These are phyloP conservation scores for Galago senegalensis DNA, from an alignment of 2,797 vertebrate species.

Conservation along the genomic window DNA sequence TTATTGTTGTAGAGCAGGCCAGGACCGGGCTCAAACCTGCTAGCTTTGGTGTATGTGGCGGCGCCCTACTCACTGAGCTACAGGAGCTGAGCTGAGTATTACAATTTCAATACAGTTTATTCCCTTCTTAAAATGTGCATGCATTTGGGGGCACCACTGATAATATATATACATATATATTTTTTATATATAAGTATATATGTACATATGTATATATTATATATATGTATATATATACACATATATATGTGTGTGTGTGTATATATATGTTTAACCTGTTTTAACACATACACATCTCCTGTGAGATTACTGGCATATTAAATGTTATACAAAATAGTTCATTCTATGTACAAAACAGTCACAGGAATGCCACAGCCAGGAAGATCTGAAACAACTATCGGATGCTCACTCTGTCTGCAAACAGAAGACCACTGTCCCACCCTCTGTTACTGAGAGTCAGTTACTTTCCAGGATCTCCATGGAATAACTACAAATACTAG, in stretches of 20 bases:
- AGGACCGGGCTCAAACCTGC: too few species aligned
- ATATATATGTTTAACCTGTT: not conserved
- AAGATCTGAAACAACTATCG: not conserved
- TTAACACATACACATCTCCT: not conserved
- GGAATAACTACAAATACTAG: conserved; percentile 42
- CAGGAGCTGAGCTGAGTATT: too few species aligned
- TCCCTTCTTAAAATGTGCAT: too few species aligned
- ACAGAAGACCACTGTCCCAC: not conserved
- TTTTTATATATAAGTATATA: not conserved
- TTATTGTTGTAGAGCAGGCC: too few species aligned
- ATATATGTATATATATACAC: too few species aligned
- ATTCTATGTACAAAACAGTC: not conserved
- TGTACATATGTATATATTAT: too few species aligned
- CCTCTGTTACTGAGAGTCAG: not conserved
- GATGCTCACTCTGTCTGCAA: conserved; percentile 22
- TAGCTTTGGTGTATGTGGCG: too few species aligned
- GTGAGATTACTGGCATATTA: conserved; percentile 20
- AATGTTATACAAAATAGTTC: conserved; percentile 31
- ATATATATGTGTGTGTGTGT: too few species aligned
- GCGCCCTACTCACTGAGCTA: too few species aligned
- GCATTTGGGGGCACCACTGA: too few species aligned
- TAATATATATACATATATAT: not conserved
- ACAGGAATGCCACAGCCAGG: not conserved
- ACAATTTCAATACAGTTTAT: too few species aligned
- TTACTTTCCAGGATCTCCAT: conserved; percentile 30